Evolutionary conservation across 1,140 invertebrate species (phyloP).

Genomic region (Trinorchestia longiramus): DNA sequence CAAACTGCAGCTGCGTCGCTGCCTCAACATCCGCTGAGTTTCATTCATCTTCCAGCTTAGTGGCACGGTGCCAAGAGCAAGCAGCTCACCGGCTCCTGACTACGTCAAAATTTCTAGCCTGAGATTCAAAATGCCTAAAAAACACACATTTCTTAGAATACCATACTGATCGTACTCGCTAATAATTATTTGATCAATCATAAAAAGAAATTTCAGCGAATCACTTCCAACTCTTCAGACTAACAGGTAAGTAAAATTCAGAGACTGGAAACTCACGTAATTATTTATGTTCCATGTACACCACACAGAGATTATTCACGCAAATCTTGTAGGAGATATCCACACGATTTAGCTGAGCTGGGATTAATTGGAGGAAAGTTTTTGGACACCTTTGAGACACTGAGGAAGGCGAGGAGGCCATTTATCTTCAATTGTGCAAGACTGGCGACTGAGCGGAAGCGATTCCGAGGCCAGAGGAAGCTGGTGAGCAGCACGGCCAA

Average conservation of each 20-base stretch:
- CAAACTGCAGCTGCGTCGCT: not conserved
- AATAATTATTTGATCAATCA: not conserved
- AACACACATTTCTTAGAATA: not conserved
- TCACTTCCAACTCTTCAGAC: not conserved
- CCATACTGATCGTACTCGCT: not conserved
- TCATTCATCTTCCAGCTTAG: not conserved
- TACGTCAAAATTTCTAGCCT: not conserved
- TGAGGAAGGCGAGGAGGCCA: not conserved
- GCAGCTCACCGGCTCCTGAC: not conserved
- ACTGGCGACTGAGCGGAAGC: conserved; percentile 3
- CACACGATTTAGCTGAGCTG: not conserved
- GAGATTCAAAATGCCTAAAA: not conserved
- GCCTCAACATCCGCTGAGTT: conserved; percentile 2
- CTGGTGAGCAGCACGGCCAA: not conserved
- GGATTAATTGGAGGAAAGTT: not conserved
- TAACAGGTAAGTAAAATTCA: not conserved
- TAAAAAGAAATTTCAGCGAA: not conserved
- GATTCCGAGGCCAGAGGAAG: not conserved
- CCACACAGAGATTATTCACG: not conserved
- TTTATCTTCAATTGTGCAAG: conserved; percentile 1
- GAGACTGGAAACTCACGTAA: not conserved
- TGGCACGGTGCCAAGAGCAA: not conserved
- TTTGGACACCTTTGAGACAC: not conserved
- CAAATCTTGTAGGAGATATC: not conserved
- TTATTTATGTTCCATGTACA: not conserved